phyloP scores from a whole-genome alignment of 2,888 invertebrate genomes.

The Meganola albula region DNA sequence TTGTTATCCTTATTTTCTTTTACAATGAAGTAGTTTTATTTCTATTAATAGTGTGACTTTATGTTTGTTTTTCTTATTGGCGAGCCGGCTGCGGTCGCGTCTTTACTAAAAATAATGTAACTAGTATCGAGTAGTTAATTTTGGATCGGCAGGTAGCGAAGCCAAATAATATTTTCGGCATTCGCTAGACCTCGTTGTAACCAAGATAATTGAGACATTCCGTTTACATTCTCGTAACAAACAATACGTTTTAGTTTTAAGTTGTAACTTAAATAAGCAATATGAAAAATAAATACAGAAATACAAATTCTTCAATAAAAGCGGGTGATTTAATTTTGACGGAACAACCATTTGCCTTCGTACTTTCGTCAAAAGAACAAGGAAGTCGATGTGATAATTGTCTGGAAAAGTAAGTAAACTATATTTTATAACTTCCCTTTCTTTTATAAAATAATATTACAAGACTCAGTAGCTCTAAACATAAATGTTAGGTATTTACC shows the following conservation, averaged over 20 bases:
- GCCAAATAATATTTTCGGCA: constrained; percentile 59
- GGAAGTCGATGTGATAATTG: constrained; percentile 87
- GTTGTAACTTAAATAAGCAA: constrained; percentile 20
- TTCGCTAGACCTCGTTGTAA: constrained; percentile 36
- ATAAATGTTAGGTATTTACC: no score
- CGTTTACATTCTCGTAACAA: constrained; percentile 40
- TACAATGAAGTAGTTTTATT: no score
- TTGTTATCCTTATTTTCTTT: constrained; percentile 8
- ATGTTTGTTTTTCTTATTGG: constrained; percentile 55
- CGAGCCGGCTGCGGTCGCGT: constrained; percentile 44
- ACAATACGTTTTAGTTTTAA: constrained; percentile 25
- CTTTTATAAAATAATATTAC: no score
- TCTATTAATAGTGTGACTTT: constrained; percentile 38
- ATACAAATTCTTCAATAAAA: constrained; percentile 62
- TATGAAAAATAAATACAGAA: constrained; percentile 67
- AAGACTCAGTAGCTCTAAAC: no score
- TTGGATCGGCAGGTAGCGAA: constrained; percentile 58
- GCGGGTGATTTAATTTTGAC: constrained; percentile 82
- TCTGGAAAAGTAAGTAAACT: constrained; percentile 80
- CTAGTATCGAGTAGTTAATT: constrained; percentile 54
- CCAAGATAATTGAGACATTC: constrained; percentile 47
- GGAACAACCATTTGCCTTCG: constrained; percentile 86
- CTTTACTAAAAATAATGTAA: constrained; percentile 69
- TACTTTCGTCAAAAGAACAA: constrained; percentile 83
- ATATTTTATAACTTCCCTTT: no score